Conservation (phyloP, 37 sponge, comb jelly and placozoan genomes). For the Crambe crambe region DNA sequence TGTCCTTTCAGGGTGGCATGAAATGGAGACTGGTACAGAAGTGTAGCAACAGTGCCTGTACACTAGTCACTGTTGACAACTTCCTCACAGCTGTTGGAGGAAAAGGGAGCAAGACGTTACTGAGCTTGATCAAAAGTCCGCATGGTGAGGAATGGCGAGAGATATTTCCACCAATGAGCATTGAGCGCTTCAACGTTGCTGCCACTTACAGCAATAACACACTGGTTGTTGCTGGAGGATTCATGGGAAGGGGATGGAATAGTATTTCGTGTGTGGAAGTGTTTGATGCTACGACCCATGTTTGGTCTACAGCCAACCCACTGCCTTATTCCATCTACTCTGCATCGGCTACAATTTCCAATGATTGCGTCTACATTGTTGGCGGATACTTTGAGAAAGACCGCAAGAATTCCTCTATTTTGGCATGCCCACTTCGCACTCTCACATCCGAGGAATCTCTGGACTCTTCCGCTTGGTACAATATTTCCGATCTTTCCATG, state of each 20-base stretch:
- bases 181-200: background rate
- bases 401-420: background rate
- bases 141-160: background rate
- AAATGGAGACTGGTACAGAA: background rate
- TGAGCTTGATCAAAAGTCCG: background rate
- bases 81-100: conserved; percentile 22
- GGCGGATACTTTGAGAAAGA: background rate
- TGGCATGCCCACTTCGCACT: background rate
- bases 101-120: background rate
- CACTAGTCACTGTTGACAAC: background rate
- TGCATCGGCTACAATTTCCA: background rate
- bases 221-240: conserved; percentile 23
- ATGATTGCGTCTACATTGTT: conserved; percentile 2
- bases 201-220: background rate
- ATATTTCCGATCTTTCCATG: background rate
- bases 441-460: background rate
- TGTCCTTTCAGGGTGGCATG: background rate
- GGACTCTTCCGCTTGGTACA: background rate
- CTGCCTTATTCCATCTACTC: conserved; percentile 4
- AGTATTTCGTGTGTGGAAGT: conserved; percentile 4
- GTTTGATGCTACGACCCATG: background rate
- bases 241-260: background rate
- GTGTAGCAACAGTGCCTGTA: background rate
- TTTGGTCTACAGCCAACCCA: background rate
- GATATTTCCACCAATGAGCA: conserved; percentile 7